Percentiles rank a stretch among this genome's conserved stretches.
These are phyloP conservation scores for Uria lomvia DNA, from an alignment of 2,113 vertebrate genomes.

Conservation along the genomic window DNA sequence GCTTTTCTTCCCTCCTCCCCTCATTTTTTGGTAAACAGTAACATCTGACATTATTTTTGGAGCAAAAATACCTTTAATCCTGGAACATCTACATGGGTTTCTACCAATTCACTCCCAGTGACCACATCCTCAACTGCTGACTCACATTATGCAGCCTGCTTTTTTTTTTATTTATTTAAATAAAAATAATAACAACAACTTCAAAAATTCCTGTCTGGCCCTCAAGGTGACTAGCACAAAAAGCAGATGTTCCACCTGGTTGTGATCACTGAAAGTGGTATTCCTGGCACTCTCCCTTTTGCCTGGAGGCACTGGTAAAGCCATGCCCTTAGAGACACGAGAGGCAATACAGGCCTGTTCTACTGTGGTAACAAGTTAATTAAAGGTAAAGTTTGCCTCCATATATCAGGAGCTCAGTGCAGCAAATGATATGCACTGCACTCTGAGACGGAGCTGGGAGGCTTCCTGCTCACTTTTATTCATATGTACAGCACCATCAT, in stretches of 20 bases:
- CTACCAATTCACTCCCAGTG: background rate
- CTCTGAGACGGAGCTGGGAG: background rate
- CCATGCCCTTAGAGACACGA: background rate
- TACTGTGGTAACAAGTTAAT: background rate
- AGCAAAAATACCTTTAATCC: background rate
- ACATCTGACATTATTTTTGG: background rate
- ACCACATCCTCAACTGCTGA: background rate
- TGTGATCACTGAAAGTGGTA: background rate
- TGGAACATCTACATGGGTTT: background rate
- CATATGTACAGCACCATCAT: accelerated
- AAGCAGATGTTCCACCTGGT: background rate
- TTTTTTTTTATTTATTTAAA: background rate
- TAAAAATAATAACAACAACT: background rate
- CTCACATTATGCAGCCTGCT: background rate
- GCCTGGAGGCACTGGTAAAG: background rate
- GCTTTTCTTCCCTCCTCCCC: accelerated
- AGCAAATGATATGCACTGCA: background rate
- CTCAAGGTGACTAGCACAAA: background rate
- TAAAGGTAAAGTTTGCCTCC: background rate
- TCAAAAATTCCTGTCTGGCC: background rate
- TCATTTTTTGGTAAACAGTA: background rate
- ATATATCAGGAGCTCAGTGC: background rate
- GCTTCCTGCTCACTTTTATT: background rate
- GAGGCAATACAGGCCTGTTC: background rate
- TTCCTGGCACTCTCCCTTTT: background rate